A percentile compares a stretch with the other conserved stretches of the same genome.
Evolutionary conservation across 2,113 vertebrate species (phyloP).

Genomic region (Coracopsis vasa): DNA sequence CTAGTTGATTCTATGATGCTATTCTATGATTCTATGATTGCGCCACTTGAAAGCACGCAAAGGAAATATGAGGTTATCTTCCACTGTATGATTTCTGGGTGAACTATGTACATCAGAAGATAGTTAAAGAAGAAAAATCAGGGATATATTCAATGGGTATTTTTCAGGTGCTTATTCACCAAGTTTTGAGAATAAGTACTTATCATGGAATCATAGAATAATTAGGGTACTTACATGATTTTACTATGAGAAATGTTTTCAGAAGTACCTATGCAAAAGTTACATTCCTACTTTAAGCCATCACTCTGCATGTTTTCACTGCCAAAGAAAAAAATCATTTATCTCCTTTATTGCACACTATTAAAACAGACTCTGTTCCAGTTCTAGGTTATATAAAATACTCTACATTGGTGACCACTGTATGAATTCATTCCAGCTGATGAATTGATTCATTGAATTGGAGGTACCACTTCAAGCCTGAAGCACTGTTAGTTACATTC

Average conservation of each 20-base stretch:
- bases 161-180: background rate
- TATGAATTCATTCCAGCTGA: background rate
- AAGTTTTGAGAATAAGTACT: background rate
- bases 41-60: background rate
- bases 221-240: background rate
- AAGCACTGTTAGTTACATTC: background rate
- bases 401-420: background rate
- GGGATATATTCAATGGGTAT: background rate
- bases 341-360: background rate
- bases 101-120: background rate
- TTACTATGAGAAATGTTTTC: background rate
- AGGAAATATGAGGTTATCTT: background rate
- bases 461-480: background rate
- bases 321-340: background rate
- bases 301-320: background rate
- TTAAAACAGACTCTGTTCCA: background rate
- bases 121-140: background rate
- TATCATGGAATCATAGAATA: no score
- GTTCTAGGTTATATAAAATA: background rate
- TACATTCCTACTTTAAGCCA: background rate
- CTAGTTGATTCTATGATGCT: background rate
- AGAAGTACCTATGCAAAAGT: background rate
- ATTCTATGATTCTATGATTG: background rate
- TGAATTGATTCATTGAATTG: background rate
- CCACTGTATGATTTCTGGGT: background rate